These are phyloP conservation scores for Brachypterus glaber DNA, from an alignment of 2,888 invertebrate species.

Conservation along the genomic window DNA sequence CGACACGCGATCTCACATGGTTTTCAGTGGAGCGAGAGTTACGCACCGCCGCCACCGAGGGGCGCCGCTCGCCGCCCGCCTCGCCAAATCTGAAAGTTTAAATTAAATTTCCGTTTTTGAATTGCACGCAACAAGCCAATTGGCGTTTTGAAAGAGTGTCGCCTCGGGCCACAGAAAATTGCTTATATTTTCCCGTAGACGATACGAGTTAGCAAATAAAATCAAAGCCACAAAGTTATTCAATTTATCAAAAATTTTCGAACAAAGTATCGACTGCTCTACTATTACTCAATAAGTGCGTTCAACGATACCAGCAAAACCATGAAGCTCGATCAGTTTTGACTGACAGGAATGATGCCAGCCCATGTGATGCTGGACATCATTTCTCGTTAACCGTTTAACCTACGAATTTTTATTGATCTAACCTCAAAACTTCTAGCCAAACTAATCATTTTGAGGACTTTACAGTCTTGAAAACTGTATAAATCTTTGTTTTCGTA, in stretches of 20 bases:
- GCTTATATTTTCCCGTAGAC: slow-evolving; percentile 34
- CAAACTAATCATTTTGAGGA: too few species aligned
- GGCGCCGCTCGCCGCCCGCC: not conserved
- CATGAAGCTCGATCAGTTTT: too few species aligned
- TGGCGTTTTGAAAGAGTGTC: slow-evolving; percentile 33
- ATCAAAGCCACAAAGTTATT: slow-evolving; percentile 39
- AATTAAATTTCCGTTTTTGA: slow-evolving; percentile 42
- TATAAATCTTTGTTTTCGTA: too few species aligned
- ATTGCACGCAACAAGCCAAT: slow-evolving; percentile 41
- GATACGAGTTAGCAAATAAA: slow-evolving; percentile 31
- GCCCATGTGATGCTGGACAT: too few species aligned
- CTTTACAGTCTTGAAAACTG: too few species aligned
- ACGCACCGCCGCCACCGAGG: slow-evolving; percentile 25
- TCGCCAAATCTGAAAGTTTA: slow-evolving; percentile 37
- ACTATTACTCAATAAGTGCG: too few species aligned
- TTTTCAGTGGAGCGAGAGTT: slow-evolving; percentile 32
- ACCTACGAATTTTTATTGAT: too few species aligned
- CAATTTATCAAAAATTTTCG: slow-evolving; percentile 39
- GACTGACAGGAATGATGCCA: too few species aligned
- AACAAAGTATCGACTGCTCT: too few species aligned
- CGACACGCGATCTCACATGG: slow-evolving; percentile 41
- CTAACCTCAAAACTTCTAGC: too few species aligned
- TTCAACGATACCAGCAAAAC: too few species aligned
- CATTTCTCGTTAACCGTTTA: too few species aligned
- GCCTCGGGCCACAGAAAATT: slow-evolving; percentile 33